Conservation (phyloP, 2,797 vertebrate genomes). For the Okamejei kenojei region DNA sequence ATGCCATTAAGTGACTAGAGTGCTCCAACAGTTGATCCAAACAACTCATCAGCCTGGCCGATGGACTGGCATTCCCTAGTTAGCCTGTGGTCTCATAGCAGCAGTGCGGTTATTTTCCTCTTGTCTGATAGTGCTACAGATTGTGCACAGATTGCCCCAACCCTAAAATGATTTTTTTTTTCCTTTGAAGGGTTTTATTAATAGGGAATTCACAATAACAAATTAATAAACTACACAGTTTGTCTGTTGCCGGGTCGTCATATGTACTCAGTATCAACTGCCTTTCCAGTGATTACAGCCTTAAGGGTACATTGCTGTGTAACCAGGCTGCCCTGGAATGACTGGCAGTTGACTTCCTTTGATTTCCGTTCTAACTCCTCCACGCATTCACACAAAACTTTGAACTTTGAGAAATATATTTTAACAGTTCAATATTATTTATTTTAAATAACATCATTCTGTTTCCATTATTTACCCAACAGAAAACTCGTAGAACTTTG, state of each 20-base stretch:
- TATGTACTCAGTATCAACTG: constrained; percentile 44
- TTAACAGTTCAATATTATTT: background rate
- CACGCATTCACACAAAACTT: background rate
- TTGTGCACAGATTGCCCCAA: constrained; percentile 54
- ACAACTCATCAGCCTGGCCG: constrained; percentile 51
- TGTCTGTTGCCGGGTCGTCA: constrained; percentile 51
- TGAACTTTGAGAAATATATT: background rate
- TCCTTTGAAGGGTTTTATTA: constrained; percentile 49
- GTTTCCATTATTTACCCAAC: background rate
- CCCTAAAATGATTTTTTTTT: constrained; percentile 45
- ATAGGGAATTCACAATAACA: constrained; percentile 56
- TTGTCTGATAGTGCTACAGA: constrained; percentile 47
- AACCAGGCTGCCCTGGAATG: constrained; percentile 50
- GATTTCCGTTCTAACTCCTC: background rate
- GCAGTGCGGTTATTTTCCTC: constrained; percentile 47
- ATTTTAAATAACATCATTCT: background rate
- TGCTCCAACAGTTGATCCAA: constrained; percentile 54
- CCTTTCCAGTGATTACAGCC: constrained; percentile 44
- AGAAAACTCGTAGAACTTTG: background rate
- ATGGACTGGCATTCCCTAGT: constrained; percentile 57
- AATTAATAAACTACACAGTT: constrained; percentile 55
- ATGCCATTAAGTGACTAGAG: constrained; percentile 77
- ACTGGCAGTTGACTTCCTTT: background rate
- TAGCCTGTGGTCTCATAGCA: constrained; percentile 58
- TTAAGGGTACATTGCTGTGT: constrained; percentile 54